These are phyloP conservation scores for Oryzias dopingdopingensis DNA, from an alignment of 2,797 vertebrate genomes.

Conservation along the genomic window DNA sequence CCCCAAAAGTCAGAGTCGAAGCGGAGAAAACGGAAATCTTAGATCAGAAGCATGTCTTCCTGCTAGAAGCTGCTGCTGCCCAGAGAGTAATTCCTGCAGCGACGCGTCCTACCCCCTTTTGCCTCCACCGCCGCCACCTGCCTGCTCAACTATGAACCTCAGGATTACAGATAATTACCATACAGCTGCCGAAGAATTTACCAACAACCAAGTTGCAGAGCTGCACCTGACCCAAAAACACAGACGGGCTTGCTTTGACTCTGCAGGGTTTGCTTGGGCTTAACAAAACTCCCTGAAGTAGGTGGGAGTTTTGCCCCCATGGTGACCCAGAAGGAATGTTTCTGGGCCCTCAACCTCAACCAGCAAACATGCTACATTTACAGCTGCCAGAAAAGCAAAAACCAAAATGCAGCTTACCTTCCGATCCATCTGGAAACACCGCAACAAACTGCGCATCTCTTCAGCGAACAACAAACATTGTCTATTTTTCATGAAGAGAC, in stretches of 20 bases:
- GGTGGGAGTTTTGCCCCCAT: conserved; percentile 22
- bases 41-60: conserved; percentile 22
- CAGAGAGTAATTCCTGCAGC: conserved; percentile 45
- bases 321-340: conserved; percentile 33
- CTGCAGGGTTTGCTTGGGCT: conserved; percentile 14
- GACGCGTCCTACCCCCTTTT: conserved; percentile 28
- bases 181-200: conserved; percentile 77
- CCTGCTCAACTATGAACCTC: conserved; percentile 34
- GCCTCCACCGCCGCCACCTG: conserved; percentile 68
- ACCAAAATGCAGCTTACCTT: conserved; percentile 36
- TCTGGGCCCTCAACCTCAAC: conserved; percentile 35
- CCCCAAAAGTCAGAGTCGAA: not conserved
- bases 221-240: conserved; percentile 30
- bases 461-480: conserved; percentile 58
- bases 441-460: conserved; percentile 32
- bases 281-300: conserved; percentile 21
- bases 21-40: conserved; percentile 5
- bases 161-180: conserved; percentile 79
- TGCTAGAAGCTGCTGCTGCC: conserved; percentile 16
- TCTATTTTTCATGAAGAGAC: conserved; percentile 68
- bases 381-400: not conserved
- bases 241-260: conserved; percentile 20
- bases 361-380: conserved; percentile 36
- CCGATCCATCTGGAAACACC: conserved; percentile 13
- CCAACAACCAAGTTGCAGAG: conserved; percentile 12